Conservation (phyloP, 2,888 invertebrate species). For the Automeris io region DNA sequence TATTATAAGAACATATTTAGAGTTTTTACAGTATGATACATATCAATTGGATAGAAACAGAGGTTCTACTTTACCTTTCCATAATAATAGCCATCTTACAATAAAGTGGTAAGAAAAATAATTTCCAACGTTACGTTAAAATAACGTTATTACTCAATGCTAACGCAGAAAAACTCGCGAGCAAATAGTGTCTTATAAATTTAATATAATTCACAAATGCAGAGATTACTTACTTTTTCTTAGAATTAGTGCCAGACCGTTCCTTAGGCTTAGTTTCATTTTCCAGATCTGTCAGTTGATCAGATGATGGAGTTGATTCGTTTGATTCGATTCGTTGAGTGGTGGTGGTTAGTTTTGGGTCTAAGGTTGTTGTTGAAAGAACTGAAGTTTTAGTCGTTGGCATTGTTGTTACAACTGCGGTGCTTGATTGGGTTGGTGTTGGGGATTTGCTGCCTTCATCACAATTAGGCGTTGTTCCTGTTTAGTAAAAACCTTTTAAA, state of each 20-base stretch:
- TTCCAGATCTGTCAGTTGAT: not conserved
- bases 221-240: not conserved
- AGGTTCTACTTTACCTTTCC: too few species aligned
- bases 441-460: not conserved
- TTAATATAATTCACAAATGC: too few species aligned
- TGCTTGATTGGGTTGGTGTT: not conserved
- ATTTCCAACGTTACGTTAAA: too few species aligned
- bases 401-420: slow-evolving; percentile 1
- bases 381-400: not conserved
- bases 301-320: not conserved
- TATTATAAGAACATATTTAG: too few species aligned
- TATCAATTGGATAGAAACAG: too few species aligned
- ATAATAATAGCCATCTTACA: too few species aligned
- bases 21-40: too few species aligned
- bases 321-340: too few species aligned
- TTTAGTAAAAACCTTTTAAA: not conserved
- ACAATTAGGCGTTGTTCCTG: slow-evolving; percentile 3
- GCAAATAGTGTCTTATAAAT: too few species aligned
- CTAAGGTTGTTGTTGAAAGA: not conserved
- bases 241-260: not conserved
- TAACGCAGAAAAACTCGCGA: too few species aligned
- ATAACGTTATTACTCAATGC: too few species aligned
- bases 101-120: too few species aligned
- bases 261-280: not conserved
- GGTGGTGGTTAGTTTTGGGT: not conserved